phyloP scores from a whole-genome alignment of 2,888 invertebrate species.

The Caenorhabditis parvicauda region DNA sequence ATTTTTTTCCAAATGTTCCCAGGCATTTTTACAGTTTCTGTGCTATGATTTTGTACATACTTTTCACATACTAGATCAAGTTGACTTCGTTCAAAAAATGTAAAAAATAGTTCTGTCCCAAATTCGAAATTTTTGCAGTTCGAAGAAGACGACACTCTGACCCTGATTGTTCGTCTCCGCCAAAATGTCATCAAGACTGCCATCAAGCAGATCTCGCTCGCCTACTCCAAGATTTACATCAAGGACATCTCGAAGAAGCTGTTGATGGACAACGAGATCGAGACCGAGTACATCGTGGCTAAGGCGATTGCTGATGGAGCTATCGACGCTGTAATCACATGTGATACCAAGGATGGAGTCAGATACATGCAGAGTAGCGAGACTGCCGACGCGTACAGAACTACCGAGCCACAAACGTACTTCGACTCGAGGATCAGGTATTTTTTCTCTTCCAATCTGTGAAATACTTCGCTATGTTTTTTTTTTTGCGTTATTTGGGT shows the following conservation, averaged over 20 bases:
- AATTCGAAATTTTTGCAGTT: conserved; percentile 68
- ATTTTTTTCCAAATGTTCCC: background rate
- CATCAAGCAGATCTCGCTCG: conserved; percentile 75
- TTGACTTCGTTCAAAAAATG: no score
- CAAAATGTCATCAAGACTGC: conserved; percentile 97
- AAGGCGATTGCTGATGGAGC: conserved; percentile 86
- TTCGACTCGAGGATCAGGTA: conserved; percentile 74
- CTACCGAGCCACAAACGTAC: conserved; percentile 68
- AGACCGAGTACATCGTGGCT: conserved; percentile 89
- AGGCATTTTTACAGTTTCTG: no score
- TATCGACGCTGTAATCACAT: conserved; percentile 93
- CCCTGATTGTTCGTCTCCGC: conserved; percentile 86
- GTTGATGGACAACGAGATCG: conserved; percentile 84
- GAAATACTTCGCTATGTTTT: background rate
- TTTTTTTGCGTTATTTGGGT: background rate
- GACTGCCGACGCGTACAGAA: conserved; percentile 87
- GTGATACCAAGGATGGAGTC: conserved; percentile 73
- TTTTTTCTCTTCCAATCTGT: background rate
- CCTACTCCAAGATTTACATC: conserved; percentile 92
- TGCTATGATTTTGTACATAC: no score
- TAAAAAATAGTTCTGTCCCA: no score
- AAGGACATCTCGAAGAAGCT: conserved; percentile 90
- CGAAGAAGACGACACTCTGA: conserved; percentile 89
- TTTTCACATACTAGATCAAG: no score
- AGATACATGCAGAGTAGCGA: conserved; percentile 92